Conservation (phyloP, 2,888 invertebrate genomes). For the Leucophora obtusa region DNA sequence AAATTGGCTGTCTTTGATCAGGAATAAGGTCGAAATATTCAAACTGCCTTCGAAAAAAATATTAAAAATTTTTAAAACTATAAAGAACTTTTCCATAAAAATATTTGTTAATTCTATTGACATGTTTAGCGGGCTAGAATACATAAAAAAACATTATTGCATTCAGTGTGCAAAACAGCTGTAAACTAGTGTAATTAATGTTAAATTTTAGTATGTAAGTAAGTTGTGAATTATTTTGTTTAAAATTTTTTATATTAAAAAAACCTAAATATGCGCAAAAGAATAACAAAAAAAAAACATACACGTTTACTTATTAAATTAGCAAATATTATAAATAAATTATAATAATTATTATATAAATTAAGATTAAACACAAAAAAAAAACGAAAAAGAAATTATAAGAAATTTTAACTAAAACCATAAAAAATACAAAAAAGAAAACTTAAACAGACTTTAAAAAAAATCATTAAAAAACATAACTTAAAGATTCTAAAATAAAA, state of each 20-base stretch:
- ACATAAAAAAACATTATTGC: no score
- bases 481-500: conserved; percentile 55
- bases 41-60: no score
- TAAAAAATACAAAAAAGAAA: conserved; percentile 32
- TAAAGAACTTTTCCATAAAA: no score
- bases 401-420: conserved; percentile 56
- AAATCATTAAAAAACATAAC: conserved; percentile 39
- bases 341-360: conserved; percentile 25
- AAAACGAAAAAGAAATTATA: conserved; percentile 19
- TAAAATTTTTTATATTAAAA: conserved; percentile 54
- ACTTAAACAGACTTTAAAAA: conserved; percentile 35
- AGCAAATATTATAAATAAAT: conserved; percentile 58
- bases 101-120: no score
- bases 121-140: no score
- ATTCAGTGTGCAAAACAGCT: no score
- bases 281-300: conserved; percentile 17
- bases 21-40: no score
- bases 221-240: conserved; percentile 58
- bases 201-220: conserved; percentile 38
- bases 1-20: no score
- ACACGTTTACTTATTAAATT: conserved; percentile 56
- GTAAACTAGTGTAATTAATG: conserved; percentile 36
- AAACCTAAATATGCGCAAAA: conserved; percentile 42
- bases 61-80: no score
- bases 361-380: conserved; percentile 28